phyloP scores from a whole-genome alignment of 2,797 vertebrate species.

The Falco berigora region DNA sequence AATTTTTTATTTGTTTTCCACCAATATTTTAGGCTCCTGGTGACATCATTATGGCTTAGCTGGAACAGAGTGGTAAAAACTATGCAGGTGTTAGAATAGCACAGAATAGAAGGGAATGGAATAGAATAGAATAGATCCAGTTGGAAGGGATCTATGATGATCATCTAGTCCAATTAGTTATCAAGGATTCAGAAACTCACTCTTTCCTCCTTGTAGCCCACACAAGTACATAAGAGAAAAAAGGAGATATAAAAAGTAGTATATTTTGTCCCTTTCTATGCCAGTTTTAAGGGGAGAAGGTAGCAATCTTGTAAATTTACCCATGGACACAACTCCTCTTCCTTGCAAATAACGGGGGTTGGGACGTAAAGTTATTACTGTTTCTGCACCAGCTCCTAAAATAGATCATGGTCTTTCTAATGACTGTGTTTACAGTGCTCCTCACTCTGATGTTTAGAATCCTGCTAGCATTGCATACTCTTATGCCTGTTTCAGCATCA shows the following conservation, averaged over 20 bases:
- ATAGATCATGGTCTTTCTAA: not conserved
- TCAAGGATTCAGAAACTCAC: not conserved
- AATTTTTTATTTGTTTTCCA: not conserved
- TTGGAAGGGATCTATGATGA: not conserved
- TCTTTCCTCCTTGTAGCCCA: not conserved
- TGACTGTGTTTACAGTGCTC: not conserved
- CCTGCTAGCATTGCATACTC: not conserved
- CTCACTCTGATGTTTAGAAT: not conserved
- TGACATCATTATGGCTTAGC: not conserved
- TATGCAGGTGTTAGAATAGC: not conserved
- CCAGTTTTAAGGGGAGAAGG: not conserved
- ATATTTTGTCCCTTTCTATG: not conserved
- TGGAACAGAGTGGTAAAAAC: not conserved
- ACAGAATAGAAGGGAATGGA: not conserved
- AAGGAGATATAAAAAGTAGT: not conserved
- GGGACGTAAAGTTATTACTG: not conserved
- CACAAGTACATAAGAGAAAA: not conserved
- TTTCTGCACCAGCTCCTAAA: not conserved
- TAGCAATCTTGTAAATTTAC: not conserved
- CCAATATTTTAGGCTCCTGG: not conserved
- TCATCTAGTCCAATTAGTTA: not conserved
- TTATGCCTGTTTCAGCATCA: not conserved
- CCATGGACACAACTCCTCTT: not conserved
- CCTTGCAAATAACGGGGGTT: not conserved
- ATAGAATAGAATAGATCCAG: not conserved